Percentiles rank a stretch among this genome's conserved stretches.
These are phyloP conservation scores for Caenorhabditis angaria DNA, from an alignment of 2,888 invertebrate genomes.

Conservation along the genomic window DNA sequence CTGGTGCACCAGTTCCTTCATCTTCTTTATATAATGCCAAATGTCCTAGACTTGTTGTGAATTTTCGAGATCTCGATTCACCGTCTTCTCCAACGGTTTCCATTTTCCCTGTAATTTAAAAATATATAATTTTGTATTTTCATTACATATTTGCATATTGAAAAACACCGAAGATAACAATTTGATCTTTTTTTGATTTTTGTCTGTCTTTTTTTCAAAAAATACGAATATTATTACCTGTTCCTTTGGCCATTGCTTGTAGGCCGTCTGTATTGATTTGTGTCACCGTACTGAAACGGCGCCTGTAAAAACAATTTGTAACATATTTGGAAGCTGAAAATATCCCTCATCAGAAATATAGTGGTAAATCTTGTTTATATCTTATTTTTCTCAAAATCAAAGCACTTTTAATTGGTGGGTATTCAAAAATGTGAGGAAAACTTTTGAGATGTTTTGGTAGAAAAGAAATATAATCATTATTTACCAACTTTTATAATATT, in stretches of 20 bases:
- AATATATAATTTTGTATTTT: neutral
- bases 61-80: slow-evolving; percentile 32
- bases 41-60: slow-evolving; percentile 64
- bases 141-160: neutral
- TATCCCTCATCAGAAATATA: too few relatives aligned
- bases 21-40: slow-evolving; percentile 68
- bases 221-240: neutral
- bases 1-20: slow-evolving; percentile 47
- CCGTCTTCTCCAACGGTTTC: slow-evolving; percentile 40
- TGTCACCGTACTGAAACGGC: slow-evolving; percentile 68
- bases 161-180: neutral
- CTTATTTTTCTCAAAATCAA: too few relatives aligned
- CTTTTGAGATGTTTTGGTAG: too few relatives aligned
- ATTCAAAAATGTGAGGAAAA: too few relatives aligned
- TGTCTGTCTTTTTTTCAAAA: too few relatives aligned
- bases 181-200: too few relatives aligned
- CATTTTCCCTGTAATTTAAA: slow-evolving; percentile 27
- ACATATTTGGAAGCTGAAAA: too few relatives aligned
- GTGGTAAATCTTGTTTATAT: too few relatives aligned
- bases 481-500: too few relatives aligned
- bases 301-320: slow-evolving; percentile 40
- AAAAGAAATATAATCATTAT: too few relatives aligned
- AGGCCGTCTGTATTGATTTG: slow-evolving; percentile 66
- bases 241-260: slow-evolving; percentile 42
- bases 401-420: too few relatives aligned